Evolutionary conservation across 2,888 invertebrate genomes (phyloP), one percentile per base, ranked within the genome.

Genomic region (Chrysomela aeneicollis): DNA sequence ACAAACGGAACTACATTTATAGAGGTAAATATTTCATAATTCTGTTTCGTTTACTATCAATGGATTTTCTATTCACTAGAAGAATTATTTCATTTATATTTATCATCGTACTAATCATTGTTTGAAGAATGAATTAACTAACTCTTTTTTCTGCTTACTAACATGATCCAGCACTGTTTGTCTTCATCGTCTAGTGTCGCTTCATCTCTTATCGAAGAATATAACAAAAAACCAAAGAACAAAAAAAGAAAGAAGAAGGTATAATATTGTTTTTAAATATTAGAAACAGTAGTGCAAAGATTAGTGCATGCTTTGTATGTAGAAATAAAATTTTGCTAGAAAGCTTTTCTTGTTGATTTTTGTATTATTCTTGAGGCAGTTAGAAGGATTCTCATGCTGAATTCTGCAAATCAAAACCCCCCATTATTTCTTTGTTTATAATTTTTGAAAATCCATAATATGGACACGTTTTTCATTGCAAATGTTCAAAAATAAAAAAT

Each of bases 161-260:
- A 63, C 52, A 10, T 17, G 64, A 63, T 68, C 46, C 65, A 73
- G 73, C 67, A 70, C 63, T 71, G 66, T 61, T 66, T 74, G 61
- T 75, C 77, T 59, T 73, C 76, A 26, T 70, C 76, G 59, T 76
- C 77, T 70, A 77, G 76, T 70, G 69, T 74, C 61, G 74, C 76
- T 50, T 76, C 77, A 52, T 76, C 76, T 57, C 73, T 68, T 49
- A 68, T 70, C 21, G 70, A 68, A 60, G 70, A 67, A 37, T 61
- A 57, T 71, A 64, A 64, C 53, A 77, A 76, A 72, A 77, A 76
- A 73, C 70, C 71, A 69, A 77, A 76, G 71, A 76, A 72, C 65
- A 77, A 77, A 74, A 76, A 76, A 73, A 74, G 74, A 74, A 76
- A 76, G 71, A 75, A 71, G 71, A 74, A 74, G 75, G 75, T 75